A percentile compares a stretch with the other conserved stretches of the same genome.
These are phyloP conservation scores for Tachina grossa DNA, from an alignment of 2,888 invertebrate genomes.

Conservation along the genomic window DNA sequence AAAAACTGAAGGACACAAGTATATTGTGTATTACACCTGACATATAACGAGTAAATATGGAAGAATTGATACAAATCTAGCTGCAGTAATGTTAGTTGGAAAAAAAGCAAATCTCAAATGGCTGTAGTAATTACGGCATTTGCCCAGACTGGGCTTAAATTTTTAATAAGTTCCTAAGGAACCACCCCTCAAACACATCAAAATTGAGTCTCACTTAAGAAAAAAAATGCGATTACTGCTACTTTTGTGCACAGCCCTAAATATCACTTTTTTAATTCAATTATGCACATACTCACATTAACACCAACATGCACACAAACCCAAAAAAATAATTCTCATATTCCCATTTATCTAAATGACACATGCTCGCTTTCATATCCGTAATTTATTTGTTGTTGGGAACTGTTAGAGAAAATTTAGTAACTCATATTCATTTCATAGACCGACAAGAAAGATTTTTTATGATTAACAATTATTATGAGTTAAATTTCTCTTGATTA, in stretches of 20 bases:
- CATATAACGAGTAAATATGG: too few relatives aligned
- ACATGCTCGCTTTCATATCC: conserved; percentile 27
- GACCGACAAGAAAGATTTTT: conserved; percentile 15
- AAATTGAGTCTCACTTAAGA: too few relatives aligned
- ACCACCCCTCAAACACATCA: too few relatives aligned
- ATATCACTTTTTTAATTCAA: conserved; percentile 17
- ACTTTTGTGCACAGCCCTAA: background rate
- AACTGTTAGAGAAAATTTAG: conserved; percentile 21
- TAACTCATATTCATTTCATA: conserved; percentile 11
- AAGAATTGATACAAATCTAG: too few relatives aligned
- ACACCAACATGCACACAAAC: background rate
- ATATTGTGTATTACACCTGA: too few relatives aligned
- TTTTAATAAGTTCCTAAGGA: too few relatives aligned
- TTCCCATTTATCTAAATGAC: conserved; percentile 20
- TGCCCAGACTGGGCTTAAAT: too few relatives aligned
- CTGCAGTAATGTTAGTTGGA: too few relatives aligned
- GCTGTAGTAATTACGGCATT: too few relatives aligned
- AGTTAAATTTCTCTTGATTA: conserved; percentile 59
- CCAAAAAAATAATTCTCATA: background rate
- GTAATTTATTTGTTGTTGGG: conserved; percentile 36
- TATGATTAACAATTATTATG: conserved; percentile 62
- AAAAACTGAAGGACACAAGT: too few relatives aligned
- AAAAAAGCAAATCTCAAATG: too few relatives aligned
- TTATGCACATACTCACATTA: background rate
- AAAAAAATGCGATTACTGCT: background rate